A percentile compares a stretch with the other conserved stretches of the same genome.
Evolutionary conservation across 2,888 invertebrate species (phyloP).

Genomic region (Lucinisca nassula): DNA sequence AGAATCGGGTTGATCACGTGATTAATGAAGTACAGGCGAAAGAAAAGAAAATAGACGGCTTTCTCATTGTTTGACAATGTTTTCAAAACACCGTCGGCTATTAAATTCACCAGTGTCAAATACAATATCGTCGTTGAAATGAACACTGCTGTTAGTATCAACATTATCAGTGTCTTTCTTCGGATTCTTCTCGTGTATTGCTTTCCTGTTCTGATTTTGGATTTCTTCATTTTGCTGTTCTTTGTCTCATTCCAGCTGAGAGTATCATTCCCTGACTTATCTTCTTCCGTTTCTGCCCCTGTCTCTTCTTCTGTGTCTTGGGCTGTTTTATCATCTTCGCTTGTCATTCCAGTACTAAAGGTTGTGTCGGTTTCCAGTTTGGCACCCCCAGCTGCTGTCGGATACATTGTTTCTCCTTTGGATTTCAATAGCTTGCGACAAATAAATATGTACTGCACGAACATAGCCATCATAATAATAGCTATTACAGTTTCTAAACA

Average conservation of each 20-base stretch:
- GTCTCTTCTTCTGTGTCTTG: not conserved
- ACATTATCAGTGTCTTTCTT: constrained; percentile 55
- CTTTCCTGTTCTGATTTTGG: not conserved
- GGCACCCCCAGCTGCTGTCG: too few relatives aligned
- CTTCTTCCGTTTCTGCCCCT: not conserved
- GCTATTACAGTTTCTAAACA: constrained; percentile 30
- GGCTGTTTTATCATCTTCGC: not conserved
- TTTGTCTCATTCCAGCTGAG: too few relatives aligned
- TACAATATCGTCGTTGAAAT: constrained; percentile 53
- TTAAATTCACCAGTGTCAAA: constrained; percentile 48
- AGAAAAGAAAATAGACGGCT: constrained; percentile 59
- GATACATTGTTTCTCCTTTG: too few relatives aligned
- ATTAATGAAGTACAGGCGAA: constrained; percentile 65
- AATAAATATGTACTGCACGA: constrained; percentile 47
- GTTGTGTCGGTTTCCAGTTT: too few relatives aligned
- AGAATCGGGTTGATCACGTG: constrained; percentile 63
- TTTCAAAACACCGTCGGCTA: constrained; percentile 44
- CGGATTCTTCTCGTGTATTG: not conserved
- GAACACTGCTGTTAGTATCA: constrained; percentile 52
- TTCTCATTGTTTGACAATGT: constrained; percentile 21
- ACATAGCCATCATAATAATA: constrained; percentile 32
- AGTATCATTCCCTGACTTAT: constrained; percentile 10
- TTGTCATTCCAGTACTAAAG: not conserved
- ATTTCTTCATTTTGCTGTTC: not conserved
- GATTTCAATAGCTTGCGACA: not conserved